These are phyloP conservation scores for Pegea sp. DNA, from an alignment of 23 tunicate species.

Conservation along the genomic window DNA sequence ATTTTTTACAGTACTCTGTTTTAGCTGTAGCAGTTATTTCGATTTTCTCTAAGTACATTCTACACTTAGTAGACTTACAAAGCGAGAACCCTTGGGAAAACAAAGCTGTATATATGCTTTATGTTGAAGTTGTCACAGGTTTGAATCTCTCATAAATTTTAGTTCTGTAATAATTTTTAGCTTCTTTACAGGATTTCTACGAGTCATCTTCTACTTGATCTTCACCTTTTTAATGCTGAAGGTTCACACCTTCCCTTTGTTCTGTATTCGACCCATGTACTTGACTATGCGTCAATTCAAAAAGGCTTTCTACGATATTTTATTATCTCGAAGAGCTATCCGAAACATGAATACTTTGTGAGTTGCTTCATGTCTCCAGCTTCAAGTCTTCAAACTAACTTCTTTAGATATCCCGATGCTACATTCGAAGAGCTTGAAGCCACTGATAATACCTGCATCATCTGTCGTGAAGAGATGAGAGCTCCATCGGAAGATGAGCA, in stretches of 20 bases:
- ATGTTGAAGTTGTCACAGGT: conserved; percentile 73
- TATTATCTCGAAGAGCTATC: conserved; percentile 82
- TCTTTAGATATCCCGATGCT: conserved; percentile 71
- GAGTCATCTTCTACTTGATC: conserved; percentile 53
- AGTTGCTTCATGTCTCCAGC: conserved; percentile 4
- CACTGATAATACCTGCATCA: conserved; percentile 83
- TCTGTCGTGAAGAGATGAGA: conserved; percentile 91
- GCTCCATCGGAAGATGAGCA: conserved; percentile 9
- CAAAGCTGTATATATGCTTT: conserved; percentile 80
- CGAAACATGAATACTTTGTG: conserved; percentile 84
- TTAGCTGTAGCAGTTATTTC: conserved; percentile 56
- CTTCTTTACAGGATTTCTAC: conserved; percentile 32
- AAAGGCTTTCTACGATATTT: conserved; percentile 72
- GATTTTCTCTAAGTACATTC: conserved; percentile 49
- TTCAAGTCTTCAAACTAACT: not conserved
- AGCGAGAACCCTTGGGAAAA: conserved; percentile 99
- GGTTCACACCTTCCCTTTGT: conserved; percentile 85
- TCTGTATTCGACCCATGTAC: conserved; percentile 97
- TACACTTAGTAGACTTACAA: conserved; percentile 69
- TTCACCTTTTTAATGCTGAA: conserved; percentile 73
- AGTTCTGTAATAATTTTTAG: too few species aligned
- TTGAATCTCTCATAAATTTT: too few species aligned
- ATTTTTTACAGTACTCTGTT: conserved; percentile 59
- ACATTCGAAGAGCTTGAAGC: conserved; percentile 73
- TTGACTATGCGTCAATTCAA: conserved; percentile 84